Conservation (phyloP, 2,113 vertebrate genomes). For the Gambusia affinis region DNA sequence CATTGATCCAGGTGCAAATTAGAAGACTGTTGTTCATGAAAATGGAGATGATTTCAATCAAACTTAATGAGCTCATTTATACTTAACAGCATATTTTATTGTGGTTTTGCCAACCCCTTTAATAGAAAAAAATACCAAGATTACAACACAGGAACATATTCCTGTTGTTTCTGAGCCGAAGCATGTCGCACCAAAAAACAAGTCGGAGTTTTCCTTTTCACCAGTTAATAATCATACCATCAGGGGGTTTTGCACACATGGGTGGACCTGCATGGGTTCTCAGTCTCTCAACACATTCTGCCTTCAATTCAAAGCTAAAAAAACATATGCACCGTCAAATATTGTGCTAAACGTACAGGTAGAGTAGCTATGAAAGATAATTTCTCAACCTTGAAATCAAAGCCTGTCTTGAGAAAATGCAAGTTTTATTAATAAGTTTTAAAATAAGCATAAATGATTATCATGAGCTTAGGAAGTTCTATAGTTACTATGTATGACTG, state of each 20-base stretch:
- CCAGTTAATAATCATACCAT: constrained; percentile 30
- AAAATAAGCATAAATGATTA: constrained; percentile 57
- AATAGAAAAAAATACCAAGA: background rate
- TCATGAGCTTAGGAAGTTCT: constrained; percentile 44
- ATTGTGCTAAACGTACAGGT: constrained; percentile 29
- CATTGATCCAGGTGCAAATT: constrained; percentile 20
- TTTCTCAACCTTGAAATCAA: constrained; percentile 20
- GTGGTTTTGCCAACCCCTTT: background rate
- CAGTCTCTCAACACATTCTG: constrained; percentile 32
- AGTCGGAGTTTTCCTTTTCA: constrained; percentile 12
- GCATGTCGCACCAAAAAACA: constrained; percentile 8
- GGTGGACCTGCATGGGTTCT: constrained; percentile 34
- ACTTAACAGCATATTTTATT: constrained; percentile 1
- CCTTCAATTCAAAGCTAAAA: constrained; percentile 23
- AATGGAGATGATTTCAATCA: constrained; percentile 3
- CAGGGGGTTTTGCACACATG: constrained; percentile 21
- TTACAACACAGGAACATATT: background rate
- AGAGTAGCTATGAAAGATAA: constrained; percentile 12
- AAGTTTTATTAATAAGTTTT: constrained; percentile 37
- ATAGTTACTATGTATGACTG: constrained; percentile 53
- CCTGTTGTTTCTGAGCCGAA: constrained; percentile 12
- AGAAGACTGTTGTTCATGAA: constrained; percentile 7
- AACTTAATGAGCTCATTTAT: constrained; percentile 10
- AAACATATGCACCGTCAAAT: constrained; percentile 17
- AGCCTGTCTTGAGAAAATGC: constrained; percentile 14